These are phyloP conservation scores for Hydroisotoma schaefferi DNA, from an alignment of 2,888 invertebrate genomes.

Conservation along the genomic window DNA sequence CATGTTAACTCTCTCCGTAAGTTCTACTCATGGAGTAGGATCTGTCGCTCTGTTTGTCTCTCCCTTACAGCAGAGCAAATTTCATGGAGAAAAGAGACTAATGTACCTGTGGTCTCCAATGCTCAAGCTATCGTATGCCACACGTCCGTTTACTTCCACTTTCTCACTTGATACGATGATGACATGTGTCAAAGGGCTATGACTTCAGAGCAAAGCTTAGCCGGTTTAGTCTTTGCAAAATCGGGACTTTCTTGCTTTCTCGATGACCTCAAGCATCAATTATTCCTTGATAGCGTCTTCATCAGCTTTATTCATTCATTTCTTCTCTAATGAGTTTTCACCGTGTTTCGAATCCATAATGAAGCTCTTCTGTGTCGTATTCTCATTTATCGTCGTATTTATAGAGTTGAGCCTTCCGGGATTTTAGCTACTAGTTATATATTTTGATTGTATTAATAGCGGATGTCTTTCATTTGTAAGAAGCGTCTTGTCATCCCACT, in stretches of 20 bases:
- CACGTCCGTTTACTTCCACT: slow-evolving; percentile 38
- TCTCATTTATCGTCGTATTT: neutral
- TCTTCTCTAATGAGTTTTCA: slow-evolving; percentile 8
- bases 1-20: neutral
- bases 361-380: neutral
- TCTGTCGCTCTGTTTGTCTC: no score
- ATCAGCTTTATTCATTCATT: neutral
- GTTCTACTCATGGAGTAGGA: no score
- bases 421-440: neutral
- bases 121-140: slow-evolving; percentile 13
- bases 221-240: neutral
- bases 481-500: no score
- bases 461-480: slow-evolving; percentile 13
- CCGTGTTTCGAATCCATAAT: slow-evolving; percentile 8
- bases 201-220: neutral
- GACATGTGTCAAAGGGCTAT: slow-evolving; percentile 47
- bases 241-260: neutral
- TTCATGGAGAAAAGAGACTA: neutral
- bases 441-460: neutral
- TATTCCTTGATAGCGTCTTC: neutral
- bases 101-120: neutral
- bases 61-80: neutral
- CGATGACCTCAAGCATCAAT: neutral
- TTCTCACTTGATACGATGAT: slow-evolving; percentile 38
- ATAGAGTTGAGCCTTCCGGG: neutral